These are phyloP conservation scores for Hydractinia echinata DNA, from an alignment of 30 jellyfish, hydroid and myxozoan species.

Conservation along the genomic window DNA sequence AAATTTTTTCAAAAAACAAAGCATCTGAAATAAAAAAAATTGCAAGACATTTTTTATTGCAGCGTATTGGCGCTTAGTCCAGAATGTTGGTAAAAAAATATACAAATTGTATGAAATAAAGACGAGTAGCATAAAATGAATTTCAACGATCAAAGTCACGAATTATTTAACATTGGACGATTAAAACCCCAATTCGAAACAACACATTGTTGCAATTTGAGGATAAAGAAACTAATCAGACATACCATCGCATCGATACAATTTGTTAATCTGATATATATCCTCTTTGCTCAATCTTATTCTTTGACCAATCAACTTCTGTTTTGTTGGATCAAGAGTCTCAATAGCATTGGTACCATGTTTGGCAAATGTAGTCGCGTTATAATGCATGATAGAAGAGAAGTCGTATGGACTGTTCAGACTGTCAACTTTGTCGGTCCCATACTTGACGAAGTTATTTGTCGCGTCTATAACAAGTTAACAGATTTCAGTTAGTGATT, in stretches of 20 bases:
- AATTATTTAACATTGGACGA: too few relatives aligned
- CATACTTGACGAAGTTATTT: slow-evolving; percentile 43
- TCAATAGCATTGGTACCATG: slow-evolving; percentile 36
- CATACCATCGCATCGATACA: slow-evolving; percentile 50
- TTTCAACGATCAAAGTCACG: too few relatives aligned
- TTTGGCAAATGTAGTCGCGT: slow-evolving; percentile 40
- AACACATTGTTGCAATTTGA: not conserved
- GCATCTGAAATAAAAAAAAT: too few relatives aligned
- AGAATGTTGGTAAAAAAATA: not conserved
- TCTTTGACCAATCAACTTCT: slow-evolving; percentile 51
- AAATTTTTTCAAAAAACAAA: too few relatives aligned
- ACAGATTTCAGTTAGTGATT: not conserved
- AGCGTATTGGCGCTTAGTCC: not conserved
- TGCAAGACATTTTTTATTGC: too few relatives aligned
- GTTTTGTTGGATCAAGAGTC: slow-evolving; percentile 49
- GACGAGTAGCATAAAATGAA: too few relatives aligned
- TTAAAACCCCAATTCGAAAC: too few relatives aligned
- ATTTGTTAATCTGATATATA: slow-evolving; percentile 13
- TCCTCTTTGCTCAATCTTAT: slow-evolving; percentile 41
- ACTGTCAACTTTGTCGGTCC: slow-evolving; percentile 29
- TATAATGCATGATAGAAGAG: slow-evolving; percentile 54
- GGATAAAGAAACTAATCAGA: not conserved
- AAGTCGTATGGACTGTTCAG: slow-evolving; percentile 54
- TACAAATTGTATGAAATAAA: too few relatives aligned
- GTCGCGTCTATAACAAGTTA: not conserved